Evolutionary conservation across 2,113 vertebrate species (phyloP).

Genomic region (Hemichromis elongatus): DNA sequence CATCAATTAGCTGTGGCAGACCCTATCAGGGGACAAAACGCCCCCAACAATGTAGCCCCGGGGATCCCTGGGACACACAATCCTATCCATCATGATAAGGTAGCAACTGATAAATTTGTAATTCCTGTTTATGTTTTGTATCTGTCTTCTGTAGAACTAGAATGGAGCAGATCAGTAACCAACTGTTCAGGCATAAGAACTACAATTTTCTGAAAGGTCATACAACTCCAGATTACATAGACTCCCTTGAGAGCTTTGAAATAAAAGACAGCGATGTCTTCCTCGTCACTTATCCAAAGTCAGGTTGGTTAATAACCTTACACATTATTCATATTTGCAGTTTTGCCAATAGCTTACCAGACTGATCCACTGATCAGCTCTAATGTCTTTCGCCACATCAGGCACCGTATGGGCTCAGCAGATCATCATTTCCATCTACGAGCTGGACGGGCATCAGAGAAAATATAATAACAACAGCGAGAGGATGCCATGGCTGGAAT

Average conservation of each 20-base stretch:
- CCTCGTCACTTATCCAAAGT: neutral
- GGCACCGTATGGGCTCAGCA: neutral
- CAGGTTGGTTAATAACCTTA: neutral
- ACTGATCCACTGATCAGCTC: neutral
- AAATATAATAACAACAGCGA: neutral
- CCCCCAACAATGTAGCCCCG: too few species aligned
- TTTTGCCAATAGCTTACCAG: neutral
- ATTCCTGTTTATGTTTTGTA: neutral
- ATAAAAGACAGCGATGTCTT: neutral
- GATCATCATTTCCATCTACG: neutral
- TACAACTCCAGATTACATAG: neutral
- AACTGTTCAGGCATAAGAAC: constrained; percentile 58
- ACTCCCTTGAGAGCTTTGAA: neutral
- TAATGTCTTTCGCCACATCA: neutral
- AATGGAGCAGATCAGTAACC: constrained; percentile 36
- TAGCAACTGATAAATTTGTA: too few species aligned
- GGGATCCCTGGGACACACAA: too few species aligned
- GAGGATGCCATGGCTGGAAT: constrained; percentile 68
- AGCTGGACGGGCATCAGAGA: neutral
- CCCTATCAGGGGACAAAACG: too few species aligned
- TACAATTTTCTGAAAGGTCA: constrained; percentile 8
- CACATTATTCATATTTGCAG: neutral
- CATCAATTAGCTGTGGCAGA: too few species aligned
- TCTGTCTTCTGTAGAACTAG: neutral
- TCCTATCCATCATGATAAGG: too few species aligned